Conservation (phyloP, 2,113 vertebrate species). For the Amblyornis subalaris region DNA sequence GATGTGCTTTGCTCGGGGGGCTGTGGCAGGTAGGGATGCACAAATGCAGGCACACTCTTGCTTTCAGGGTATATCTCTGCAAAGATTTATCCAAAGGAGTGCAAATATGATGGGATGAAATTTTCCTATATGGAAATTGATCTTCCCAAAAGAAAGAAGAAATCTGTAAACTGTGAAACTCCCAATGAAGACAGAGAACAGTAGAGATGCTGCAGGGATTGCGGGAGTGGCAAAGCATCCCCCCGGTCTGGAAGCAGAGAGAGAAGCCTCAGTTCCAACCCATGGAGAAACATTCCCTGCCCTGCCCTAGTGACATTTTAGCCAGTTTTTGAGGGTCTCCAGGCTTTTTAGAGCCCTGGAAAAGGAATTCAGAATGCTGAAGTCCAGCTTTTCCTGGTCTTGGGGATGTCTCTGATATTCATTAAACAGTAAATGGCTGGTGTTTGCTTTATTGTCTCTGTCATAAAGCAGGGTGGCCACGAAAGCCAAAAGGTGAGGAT, state of each 20-base stretch:
- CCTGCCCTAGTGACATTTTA: not conserved
- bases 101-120: not conserved
- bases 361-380: not conserved
- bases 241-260: not conserved
- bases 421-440: not conserved
- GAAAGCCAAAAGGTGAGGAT: not conserved
- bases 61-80: not conserved
- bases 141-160: not conserved
- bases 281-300: not conserved
- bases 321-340: not conserved
- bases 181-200: fast-evolving
- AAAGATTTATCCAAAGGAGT: not conserved
- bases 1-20: not conserved
- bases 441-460: not conserved
- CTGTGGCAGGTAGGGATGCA: not conserved
- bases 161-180: not conserved
- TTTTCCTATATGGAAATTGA: not conserved
- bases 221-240: not conserved
- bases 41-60: not conserved
- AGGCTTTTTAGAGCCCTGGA: not conserved
- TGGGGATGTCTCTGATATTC: not conserved
- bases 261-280: not conserved
- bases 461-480: not conserved
- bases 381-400: not conserved
- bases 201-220: not conserved